Conservation (phyloP, 2,113 vertebrate genomes). For the Trichomycterus rosablanca region DNA sequence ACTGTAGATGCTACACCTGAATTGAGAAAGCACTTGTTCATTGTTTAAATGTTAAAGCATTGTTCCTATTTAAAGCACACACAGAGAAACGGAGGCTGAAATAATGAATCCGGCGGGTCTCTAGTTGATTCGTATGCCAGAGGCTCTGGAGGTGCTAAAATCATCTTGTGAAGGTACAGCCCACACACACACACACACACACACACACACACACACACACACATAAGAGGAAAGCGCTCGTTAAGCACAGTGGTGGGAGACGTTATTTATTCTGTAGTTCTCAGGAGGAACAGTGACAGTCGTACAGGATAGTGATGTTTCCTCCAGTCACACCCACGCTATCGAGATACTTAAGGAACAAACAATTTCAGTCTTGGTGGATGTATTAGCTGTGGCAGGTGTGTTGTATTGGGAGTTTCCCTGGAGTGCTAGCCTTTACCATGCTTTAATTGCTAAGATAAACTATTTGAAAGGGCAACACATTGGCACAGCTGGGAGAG, state of each 20-base stretch:
- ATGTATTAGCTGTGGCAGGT: slow-evolving; percentile 1
- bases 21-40: too few species aligned
- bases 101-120: too few species aligned
- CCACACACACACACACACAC: slow-evolving; percentile 2
- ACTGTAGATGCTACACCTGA: too few species aligned
- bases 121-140: too few species aligned
- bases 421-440: neutral
- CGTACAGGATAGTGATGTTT: slow-evolving; percentile 8
- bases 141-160: slow-evolving; percentile 4
- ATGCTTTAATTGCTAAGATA: neutral
- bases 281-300: neutral
- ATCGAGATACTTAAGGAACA: slow-evolving; percentile 19
- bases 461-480: too few species aligned
- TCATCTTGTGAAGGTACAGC: slow-evolving; percentile 7
- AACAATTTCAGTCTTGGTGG: neutral
- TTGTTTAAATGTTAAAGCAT: too few species aligned
- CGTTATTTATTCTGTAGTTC: neutral
- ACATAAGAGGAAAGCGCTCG: too few species aligned
- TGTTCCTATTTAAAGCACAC: too few species aligned
- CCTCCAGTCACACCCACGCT: slow-evolving; percentile 2
- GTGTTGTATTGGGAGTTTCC: neutral
- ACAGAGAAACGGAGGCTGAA: too few species aligned
- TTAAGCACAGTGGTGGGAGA: too few species aligned
- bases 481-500: too few species aligned
- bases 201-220: too few species aligned